A percentile compares a stretch with the other conserved stretches of the same genome.
These are phyloP conservation scores for Drosophila arizonae DNA, from an alignment of 1,140 invertebrate genomes.

Conservation along the genomic window DNA sequence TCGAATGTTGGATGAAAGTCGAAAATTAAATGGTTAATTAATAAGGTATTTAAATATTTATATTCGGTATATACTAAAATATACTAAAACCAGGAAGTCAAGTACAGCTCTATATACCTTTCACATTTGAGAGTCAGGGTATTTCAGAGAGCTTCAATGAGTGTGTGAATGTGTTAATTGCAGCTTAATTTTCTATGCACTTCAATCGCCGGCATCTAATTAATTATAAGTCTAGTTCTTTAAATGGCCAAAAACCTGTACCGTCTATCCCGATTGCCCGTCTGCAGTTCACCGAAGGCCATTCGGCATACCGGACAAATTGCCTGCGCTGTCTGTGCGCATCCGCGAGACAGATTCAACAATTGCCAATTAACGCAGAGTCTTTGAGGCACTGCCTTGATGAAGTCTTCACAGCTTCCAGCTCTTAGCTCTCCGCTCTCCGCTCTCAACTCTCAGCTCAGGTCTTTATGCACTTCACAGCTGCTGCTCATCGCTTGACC, in stretches of 20 bases:
- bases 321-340: constrained; percentile 6
- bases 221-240: constrained; percentile 44
- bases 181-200: constrained; percentile 52
- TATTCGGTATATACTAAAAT: too few relatives aligned
- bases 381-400: constrained; percentile 13
- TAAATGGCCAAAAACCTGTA: constrained; percentile 14
- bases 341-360: constrained; percentile 33
- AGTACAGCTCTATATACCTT: neutral
- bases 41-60: too few relatives aligned
- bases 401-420: constrained; percentile 51
- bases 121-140: neutral
- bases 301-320: constrained; percentile 10
- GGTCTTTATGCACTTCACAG: constrained; percentile 45
- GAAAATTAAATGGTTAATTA: too few relatives aligned
- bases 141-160: constrained; percentile 31
- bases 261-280: constrained; percentile 25
- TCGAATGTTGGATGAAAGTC: too few relatives aligned
- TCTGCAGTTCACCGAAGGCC: constrained; percentile 34
- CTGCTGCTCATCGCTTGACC: constrained; percentile 50
- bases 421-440: constrained; percentile 13
- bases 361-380: constrained; percentile 44
- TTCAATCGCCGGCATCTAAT: constrained; percentile 36
- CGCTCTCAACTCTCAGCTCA: neutral
- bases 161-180: constrained; percentile 58
- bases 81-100: too few relatives aligned